phyloP scores from a whole-genome alignment of 2,888 invertebrate genomes.

The Teinopalpus imperialis region DNA sequence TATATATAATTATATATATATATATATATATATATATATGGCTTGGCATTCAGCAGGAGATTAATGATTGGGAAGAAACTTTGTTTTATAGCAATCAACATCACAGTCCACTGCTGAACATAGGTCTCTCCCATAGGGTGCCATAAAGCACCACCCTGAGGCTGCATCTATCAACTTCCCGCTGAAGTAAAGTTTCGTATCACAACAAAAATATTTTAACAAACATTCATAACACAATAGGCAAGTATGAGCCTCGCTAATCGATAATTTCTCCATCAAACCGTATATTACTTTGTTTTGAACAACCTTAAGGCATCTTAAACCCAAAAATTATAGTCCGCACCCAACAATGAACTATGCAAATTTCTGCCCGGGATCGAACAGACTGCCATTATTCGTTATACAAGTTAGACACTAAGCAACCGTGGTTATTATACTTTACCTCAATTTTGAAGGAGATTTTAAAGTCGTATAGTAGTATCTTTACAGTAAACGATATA shows the following conservation, averaged over 20 bases:
- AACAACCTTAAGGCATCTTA: conserved; percentile 34
- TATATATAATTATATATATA: no score
- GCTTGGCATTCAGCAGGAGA: no score
- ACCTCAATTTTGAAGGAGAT: conserved; percentile 41
- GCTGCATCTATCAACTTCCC: no score
- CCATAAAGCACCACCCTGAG: no score
- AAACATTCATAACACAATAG: background rate
- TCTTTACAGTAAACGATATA: no score
- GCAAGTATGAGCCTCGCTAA: conserved; percentile 7
- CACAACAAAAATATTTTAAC: no score
- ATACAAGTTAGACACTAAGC: conserved; percentile 52
- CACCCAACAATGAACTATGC: conserved; percentile 76
- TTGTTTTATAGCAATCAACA: no score
- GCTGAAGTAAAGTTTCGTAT: no score
- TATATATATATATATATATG: no score
- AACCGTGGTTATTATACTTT: conserved; percentile 54
- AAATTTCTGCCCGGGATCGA: conserved; percentile 57
- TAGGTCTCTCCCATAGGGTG: no score
- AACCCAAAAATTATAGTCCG: conserved; percentile 58
- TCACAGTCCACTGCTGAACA: no score
- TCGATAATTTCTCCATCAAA: conserved; percentile 47
- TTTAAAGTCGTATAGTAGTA: conserved; percentile 13
- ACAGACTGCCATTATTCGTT: conserved; percentile 57
- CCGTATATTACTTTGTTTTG: conserved; percentile 37
- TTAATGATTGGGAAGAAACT: no score